These are phyloP conservation scores for Sabatieria punctata DNA, from an alignment of 2,888 invertebrate species.

Conservation along the genomic window DNA sequence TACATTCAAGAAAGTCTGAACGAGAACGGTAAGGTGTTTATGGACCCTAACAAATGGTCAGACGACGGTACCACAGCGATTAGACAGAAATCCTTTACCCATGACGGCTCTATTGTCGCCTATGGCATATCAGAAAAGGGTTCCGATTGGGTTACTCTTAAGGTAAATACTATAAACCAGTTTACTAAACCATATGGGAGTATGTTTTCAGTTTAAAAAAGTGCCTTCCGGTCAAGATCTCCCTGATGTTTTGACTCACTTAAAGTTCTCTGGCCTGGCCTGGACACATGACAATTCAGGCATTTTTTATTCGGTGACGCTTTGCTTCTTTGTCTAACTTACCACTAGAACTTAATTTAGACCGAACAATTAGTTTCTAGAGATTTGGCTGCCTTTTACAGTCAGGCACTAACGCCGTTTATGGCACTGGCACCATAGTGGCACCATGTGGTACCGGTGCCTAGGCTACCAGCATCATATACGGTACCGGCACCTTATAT, in stretches of 20 bases:
- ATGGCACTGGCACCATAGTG: too few relatives aligned
- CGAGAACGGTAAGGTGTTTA: constrained; percentile 53
- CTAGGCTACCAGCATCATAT: too few relatives aligned
- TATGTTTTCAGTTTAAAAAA: constrained; percentile 14
- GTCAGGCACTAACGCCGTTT: too few relatives aligned
- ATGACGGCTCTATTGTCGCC: constrained; percentile 71
- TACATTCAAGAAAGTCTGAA: constrained; percentile 65
- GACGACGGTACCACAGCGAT: constrained; percentile 75
- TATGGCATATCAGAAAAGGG: constrained; percentile 81
- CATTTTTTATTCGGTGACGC: constrained; percentile 52
- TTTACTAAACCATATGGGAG: neutral
- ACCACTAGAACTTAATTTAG: too few relatives aligned
- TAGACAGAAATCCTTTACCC: constrained; percentile 57
- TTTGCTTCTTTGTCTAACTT: constrained; percentile 36
- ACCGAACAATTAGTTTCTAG: constrained; percentile 12
- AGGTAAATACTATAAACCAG: constrained; percentile 24
- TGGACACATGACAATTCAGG: constrained; percentile 92
- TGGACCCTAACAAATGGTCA: constrained; percentile 84
- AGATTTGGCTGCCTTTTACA: too few relatives aligned
- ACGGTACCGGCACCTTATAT: too few relatives aligned
- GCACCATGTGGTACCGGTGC: too few relatives aligned
- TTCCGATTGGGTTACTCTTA: constrained; percentile 84
- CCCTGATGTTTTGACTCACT: constrained; percentile 68
- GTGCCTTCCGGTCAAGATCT: constrained; percentile 52
- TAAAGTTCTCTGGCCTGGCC: constrained; percentile 72